A percentile compares a stretch with the other conserved stretches of the same genome.
Evolutionary conservation across 2,888 invertebrate genomes (phyloP).

Genomic region (Xylocampa areola): DNA sequence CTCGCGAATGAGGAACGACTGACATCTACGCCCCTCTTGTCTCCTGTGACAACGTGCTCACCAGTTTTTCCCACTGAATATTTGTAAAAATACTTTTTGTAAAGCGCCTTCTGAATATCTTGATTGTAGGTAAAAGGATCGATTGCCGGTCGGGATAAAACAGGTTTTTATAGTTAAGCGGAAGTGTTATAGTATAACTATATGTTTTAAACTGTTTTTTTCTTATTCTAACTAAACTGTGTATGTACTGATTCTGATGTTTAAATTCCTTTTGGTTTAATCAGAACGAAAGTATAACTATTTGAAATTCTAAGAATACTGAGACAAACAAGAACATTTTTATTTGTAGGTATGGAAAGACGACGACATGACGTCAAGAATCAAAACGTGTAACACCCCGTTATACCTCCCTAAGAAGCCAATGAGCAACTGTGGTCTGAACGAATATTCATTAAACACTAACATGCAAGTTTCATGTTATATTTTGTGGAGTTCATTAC

Average conservation of each 20-base stretch:
- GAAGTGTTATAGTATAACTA: no score
- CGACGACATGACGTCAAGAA: slow-evolving; percentile 38
- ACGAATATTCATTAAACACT: slow-evolving; percentile 50
- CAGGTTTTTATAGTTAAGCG: no score
- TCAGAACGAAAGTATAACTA: slow-evolving; percentile 34
- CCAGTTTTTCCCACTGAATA: slow-evolving; percentile 36
- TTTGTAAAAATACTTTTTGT: slow-evolving; percentile 38
- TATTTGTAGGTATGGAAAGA: slow-evolving; percentile 48
- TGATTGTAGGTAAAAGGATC: background rate
- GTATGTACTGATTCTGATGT: background rate
- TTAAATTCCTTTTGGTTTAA: background rate
- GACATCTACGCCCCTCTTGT: slow-evolving; percentile 59
- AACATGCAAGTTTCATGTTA: slow-evolving; percentile 58
- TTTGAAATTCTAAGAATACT: slow-evolving; percentile 18
- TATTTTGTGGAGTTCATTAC: slow-evolving; percentile 66
- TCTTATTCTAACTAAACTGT: no score
- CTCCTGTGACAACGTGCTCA: slow-evolving; percentile 46
- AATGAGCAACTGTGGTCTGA: slow-evolving; percentile 35
- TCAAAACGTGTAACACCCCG: slow-evolving; percentile 35
- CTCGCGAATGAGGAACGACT: slow-evolving; percentile 63
- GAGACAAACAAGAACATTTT: slow-evolving; percentile 1
- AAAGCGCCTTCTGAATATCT: slow-evolving; percentile 8
- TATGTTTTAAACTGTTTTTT: no score
- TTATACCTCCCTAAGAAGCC: slow-evolving; percentile 42
- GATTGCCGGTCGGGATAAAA: no score